Evolutionary conservation across 2,797 vertebrate genomes (phyloP), one percentile per base, ranked within the genome.

Genomic region (Ataeniobius toweri): DNA sequence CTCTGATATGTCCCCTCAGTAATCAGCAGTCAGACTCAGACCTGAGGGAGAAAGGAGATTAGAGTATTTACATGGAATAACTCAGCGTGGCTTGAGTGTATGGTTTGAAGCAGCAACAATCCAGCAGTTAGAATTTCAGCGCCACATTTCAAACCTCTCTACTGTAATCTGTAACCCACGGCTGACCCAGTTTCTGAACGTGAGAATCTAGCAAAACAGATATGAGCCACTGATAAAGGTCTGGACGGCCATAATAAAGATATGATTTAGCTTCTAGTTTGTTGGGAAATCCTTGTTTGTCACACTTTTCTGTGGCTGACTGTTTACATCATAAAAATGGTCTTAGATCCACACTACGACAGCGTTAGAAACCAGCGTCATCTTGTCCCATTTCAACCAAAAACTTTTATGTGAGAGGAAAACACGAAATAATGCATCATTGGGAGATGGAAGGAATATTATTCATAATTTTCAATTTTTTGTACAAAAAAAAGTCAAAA

Each of bases 131-230:
- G 14, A 76, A 71, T 74, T 84, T 80, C 41, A 81, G 77, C 65
- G 67, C 74, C 46, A 51, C 51, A 18, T 86, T 70, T 78, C 61
- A 77, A 78, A 85, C 73, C 63, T 77, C 28, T 75, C 24, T 0
- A 31, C 56, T 81, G 81, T 81, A 89, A 91, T 88, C 89, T 82
- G 72, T 88, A 51, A 90, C 84, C 85, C 72, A 61, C 48, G 0
- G 22, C 46, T 86, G 86, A 90, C 89, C 86, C 80, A 80, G 36
- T 85, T 88, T 85, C 82, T 76, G 83, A 87, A 84, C 4, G 22
- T 31, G 9, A 77, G 73, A 73, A 79, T 78, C 76, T 65, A 26
- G 78, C 75, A 75, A 77, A 82, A 73, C 22, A 85, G 83, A 88
- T 84, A 85, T 58, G 16, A 24, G 68, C 73, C 26, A 44, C 75